Percentiles rank a stretch among this genome's conserved stretches.
Evolutionary conservation across 2,113 vertebrate genomes (phyloP).

Genomic region (Xenotilapia longispinis): DNA sequence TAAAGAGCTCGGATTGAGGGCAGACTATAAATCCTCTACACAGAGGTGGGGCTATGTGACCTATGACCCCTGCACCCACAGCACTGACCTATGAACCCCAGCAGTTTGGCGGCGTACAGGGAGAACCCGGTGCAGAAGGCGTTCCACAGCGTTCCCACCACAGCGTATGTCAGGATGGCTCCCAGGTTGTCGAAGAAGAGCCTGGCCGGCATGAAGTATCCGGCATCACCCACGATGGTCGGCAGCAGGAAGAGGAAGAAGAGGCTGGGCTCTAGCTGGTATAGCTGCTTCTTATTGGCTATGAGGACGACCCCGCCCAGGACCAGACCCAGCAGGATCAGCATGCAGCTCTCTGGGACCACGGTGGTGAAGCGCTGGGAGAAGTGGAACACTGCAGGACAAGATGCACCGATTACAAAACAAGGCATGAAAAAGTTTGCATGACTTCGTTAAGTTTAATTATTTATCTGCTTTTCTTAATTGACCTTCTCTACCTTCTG

Average conservation of each 20-base stretch:
- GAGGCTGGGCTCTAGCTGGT: conserved; percentile 90
- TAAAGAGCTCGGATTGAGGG: background rate
- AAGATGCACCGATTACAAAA: background rate
- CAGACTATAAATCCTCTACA: background rate
- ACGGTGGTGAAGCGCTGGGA: conserved; percentile 89
- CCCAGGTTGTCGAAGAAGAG: conserved; percentile 96
- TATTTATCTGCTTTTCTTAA: background rate
- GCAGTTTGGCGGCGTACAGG: conserved; percentile 76
- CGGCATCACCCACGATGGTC: conserved; percentile 91
- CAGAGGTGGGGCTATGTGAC: background rate
- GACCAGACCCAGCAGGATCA: conserved; percentile 91
- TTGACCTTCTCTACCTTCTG: background rate
- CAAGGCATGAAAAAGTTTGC: background rate
- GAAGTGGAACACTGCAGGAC: conserved; percentile 86
- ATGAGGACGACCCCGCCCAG: conserved; percentile 88
- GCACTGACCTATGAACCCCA: conserved; percentile 59
- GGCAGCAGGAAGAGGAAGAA: conserved; percentile 97
- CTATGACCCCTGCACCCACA: background rate
- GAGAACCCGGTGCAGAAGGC: conserved; percentile 86
- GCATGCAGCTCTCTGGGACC: conserved; percentile 92
- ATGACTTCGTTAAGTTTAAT: fast-evolving
- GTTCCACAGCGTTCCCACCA: conserved; percentile 94
- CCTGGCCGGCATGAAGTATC: conserved; percentile 94
- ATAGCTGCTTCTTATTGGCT: conserved; percentile 89
- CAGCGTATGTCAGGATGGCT: conserved; percentile 89